Base-by-base conservation (phyloP, 1,140 invertebrate species). In the Tetraneura akinire region DNA sequence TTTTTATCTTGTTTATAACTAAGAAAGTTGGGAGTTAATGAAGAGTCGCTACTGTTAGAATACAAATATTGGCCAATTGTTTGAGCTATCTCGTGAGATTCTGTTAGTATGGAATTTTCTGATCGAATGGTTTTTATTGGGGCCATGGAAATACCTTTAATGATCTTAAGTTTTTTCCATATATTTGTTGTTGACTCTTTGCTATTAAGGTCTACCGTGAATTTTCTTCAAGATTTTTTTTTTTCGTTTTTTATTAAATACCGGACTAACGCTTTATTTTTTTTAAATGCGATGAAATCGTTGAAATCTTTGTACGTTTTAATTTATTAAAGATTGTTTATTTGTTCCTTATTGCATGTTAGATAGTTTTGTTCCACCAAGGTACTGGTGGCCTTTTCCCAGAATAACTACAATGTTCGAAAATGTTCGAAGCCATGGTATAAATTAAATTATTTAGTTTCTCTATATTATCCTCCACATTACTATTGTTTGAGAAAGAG, bases 191-290 rank as follows among this genome's bases (percentile, higher is more conserved):
- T 55, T 23, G 21, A 23, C 51, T 53, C 51, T 53, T 53, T 53
- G 51, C 51, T 53, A 3, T 53, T 53, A 3, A 53, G 51, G 51
- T 21, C n/a, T 21, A n/a, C 3, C n/a, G 51, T 53, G 10, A 53
- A 53, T 53, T 53, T 53, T 53, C 0, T 3, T 10, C 51, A 53
- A 53, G 51, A 0, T 53, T 53, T 53, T 21, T 53, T 55, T 49
- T 53, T 53, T 53, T 53, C 51, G n/a, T 53, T 53, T 53, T 53
- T 53, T 21, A 53, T 53, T 53, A 21, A 21, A 53, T 53, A 53
- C 4, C 51, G 0, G 51, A 53, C 51, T 53, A 53, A 53, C 11
- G 51, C n/a, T 53, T 53, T 53, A 10, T 53, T 10, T 3, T 53
- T 53, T 53, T 53, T 53, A 10, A 53, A 53, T 53, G n/a, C 51